Evolutionary conservation across 2,113 vertebrate species (phyloP), one percentile per base, ranked within the genome.

Genomic region (Scalopus aquaticus): DNA sequence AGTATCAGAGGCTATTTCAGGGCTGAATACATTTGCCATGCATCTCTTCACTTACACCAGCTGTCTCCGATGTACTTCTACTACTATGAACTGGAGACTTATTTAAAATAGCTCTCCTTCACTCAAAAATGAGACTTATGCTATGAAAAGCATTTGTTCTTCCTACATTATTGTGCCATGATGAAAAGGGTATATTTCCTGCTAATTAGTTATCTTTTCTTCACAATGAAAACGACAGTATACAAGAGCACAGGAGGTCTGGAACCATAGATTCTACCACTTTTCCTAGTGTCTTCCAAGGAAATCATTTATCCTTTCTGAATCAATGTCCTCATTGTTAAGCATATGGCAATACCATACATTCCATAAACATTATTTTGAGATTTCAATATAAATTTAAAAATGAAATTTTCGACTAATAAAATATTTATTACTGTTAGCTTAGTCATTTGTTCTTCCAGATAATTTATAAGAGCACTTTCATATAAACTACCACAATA

Each of bases 1-100:
- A 82, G 77, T 42, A 86, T 90, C 62, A 69, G 67, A 92, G 88
- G 67, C 84, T 95, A 67, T 95, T 97, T 96, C 39, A 95, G 94
- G 85, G 56, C 80, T 94, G 88, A 90, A 85, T 88, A 82, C 72
- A 90, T 95, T 91, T 82, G 76, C 85, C 58, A 70, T 35, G 72
- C 9, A 11, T 58, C 74, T 89, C 60, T 80, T 94, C 90, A 80
- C 76, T 88, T 74, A 85, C 1, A 77, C 89, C 87, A 91, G 70
- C 86, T 94, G 65, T 92, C 79, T 83, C 72, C 72, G 78, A 93
- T 80, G 56, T 28, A 79, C 4, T 49, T 70, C 42, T 46, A 74
- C 30, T 72, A 79, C 30, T 35, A 72, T 16, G 32, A 94, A 81
- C 39, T 49, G 6, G 78, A 49, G 35, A 20, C 46, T 28, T 42